These are phyloP conservation scores for Tetranychus piercei DNA, from an alignment of 2,888 invertebrate species.

Conservation along the genomic window DNA sequence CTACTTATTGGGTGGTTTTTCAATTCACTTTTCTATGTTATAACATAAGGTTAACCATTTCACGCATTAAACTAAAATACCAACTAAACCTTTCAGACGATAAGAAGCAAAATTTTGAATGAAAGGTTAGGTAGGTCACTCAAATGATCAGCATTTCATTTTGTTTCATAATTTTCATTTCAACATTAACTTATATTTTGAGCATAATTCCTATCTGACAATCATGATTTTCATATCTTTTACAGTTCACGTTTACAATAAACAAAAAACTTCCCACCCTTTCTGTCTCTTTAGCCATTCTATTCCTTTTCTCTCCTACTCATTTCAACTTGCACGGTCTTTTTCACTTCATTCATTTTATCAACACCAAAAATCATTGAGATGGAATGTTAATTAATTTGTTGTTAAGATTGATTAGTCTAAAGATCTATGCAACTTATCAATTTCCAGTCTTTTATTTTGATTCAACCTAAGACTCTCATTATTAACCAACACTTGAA, in stretches of 20 bases:
- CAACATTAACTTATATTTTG: background rate
- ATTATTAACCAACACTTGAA: background rate
- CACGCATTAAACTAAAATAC: too few species aligned
- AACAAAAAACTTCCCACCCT: background rate
- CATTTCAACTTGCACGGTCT: background rate
- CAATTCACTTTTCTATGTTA: too few species aligned
- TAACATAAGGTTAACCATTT: too few species aligned
- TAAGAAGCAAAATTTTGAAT: too few species aligned
- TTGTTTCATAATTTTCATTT: background rate
- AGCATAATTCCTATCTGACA: background rate
- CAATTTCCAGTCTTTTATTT: background rate
- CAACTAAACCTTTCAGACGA: too few species aligned
- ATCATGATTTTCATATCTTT: background rate
- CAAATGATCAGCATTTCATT: background rate
- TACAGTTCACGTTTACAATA: background rate
- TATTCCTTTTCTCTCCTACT: background rate
- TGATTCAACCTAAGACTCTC: background rate
- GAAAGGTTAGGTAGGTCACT: background rate
- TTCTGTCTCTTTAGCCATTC: background rate
- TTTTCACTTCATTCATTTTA: background rate
- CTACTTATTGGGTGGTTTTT: too few species aligned
- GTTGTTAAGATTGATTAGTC: background rate
- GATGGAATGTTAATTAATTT: background rate
- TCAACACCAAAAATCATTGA: background rate
- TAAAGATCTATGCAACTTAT: background rate